These are phyloP conservation scores for Micrasema minimum DNA, from an alignment of 1,140 invertebrate genomes.

Conservation along the genomic window DNA sequence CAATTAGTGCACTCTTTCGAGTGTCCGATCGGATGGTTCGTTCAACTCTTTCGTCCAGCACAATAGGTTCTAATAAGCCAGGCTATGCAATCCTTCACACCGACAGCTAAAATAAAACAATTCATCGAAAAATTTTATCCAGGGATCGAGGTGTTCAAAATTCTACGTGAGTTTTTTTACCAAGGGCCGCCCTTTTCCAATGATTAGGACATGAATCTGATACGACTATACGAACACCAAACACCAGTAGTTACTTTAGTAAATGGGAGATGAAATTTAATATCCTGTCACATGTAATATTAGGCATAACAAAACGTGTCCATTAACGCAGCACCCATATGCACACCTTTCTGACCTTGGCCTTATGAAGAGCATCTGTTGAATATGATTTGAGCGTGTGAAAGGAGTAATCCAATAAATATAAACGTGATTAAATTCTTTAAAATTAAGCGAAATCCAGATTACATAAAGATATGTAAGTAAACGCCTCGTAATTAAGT, in stretches of 20 bases:
- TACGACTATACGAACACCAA: neutral
- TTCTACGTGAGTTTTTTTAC: neutral
- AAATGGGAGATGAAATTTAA: constrained; percentile 19
- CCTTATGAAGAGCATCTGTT: neutral
- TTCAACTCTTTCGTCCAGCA: constrained; percentile 21
- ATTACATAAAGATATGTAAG: too few relatives aligned
- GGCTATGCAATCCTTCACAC: too few relatives aligned
- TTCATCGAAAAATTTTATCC: too few relatives aligned
- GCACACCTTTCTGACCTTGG: constrained; percentile 11
- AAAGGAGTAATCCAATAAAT: too few relatives aligned
- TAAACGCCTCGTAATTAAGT: too few relatives aligned
- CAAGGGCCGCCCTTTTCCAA: neutral
- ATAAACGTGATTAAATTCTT: too few relatives aligned
- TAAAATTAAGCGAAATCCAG: too few relatives aligned
- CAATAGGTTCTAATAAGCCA: neutral
- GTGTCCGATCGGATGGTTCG: constrained; percentile 20
- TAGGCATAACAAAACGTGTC: constrained; percentile 4
- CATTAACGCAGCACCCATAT: constrained; percentile 9
- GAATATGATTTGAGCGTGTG: too few relatives aligned
- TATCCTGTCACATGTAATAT: constrained; percentile 14
- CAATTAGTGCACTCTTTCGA: constrained; percentile 33
- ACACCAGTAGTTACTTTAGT: constrained; percentile 18
- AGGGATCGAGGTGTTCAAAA: neutral
- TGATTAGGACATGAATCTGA: neutral
- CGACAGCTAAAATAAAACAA: too few relatives aligned